phyloP scores from a whole-genome alignment of 2,888 invertebrate genomes.

The Agrotis segetum region DNA sequence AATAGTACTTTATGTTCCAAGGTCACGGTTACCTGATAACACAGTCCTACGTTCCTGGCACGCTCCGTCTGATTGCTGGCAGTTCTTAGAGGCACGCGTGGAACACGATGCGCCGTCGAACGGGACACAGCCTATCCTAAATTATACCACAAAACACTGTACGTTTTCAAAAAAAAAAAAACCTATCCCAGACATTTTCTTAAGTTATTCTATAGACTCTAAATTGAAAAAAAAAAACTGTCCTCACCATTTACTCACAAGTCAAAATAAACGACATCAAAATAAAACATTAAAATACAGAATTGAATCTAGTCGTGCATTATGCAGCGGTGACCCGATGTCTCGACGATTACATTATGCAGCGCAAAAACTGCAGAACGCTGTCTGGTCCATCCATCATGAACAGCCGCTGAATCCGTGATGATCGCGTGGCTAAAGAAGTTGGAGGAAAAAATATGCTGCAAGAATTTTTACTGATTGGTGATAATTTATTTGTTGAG shows the following conservation, averaged over 20 bases:
- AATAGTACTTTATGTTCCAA: too few relatives aligned
- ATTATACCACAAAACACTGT: too few relatives aligned
- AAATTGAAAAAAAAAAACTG: slow-evolving; percentile 3
- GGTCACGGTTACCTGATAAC: too few relatives aligned
- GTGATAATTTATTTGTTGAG: background rate
- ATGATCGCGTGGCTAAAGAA: slow-evolving; percentile 50
- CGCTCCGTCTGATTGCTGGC: too few relatives aligned
- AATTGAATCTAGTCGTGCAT: slow-evolving; percentile 68
- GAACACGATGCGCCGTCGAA: too few relatives aligned
- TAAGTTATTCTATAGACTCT: too few relatives aligned
- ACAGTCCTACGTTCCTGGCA: too few relatives aligned
- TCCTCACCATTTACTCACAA: background rate
- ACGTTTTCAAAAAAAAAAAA: too few relatives aligned
- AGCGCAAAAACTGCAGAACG: slow-evolving; percentile 71
- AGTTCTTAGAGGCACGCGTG: too few relatives aligned
- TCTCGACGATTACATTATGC: slow-evolving; percentile 67
- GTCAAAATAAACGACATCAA: slow-evolving; percentile 28
- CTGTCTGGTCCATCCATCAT: slow-evolving; percentile 72
- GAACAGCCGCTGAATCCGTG: slow-evolving; percentile 59
- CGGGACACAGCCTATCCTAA: too few relatives aligned
- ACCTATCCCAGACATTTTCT: too few relatives aligned
- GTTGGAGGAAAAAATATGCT: slow-evolving; percentile 20
- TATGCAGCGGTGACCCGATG: slow-evolving; percentile 79
- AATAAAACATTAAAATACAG: slow-evolving; percentile 45
- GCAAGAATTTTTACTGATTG: background rate